Percentiles rank a stretch among this genome's conserved stretches.
phyloP scores from a whole-genome alignment of 2,888 invertebrate genomes.

The Gerris lacustris region DNA sequence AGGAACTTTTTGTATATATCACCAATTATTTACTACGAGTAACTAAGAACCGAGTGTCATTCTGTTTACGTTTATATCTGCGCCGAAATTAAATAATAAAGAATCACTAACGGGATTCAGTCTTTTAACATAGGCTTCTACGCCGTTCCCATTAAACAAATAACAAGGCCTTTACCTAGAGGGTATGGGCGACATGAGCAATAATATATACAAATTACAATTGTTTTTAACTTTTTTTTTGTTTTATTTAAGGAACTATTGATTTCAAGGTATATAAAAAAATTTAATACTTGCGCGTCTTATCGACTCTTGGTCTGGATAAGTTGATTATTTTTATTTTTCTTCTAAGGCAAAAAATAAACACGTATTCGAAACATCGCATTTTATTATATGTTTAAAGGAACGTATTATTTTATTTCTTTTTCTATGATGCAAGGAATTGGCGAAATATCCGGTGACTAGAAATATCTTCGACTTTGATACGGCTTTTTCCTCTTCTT shows the following conservation, averaged over 20 bases:
- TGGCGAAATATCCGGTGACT: no score
- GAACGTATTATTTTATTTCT: no score
- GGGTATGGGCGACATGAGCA: slow-evolving; percentile 12
- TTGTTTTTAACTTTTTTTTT: not conserved
- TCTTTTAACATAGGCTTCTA: slow-evolving; percentile 17
- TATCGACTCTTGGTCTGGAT: not conserved
- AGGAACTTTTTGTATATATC: slow-evolving; percentile 32
- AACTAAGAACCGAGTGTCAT: slow-evolving; percentile 15
- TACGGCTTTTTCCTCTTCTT: no score
- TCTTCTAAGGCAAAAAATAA: not conserved
- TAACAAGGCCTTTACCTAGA: slow-evolving; percentile 9
- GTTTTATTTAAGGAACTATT: slow-evolving; percentile 10
- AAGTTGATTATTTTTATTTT: not conserved
- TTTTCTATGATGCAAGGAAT: no score
- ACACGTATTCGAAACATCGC: no score
- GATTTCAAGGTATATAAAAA: slow-evolving; percentile 7
- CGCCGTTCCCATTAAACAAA: slow-evolving; percentile 11
- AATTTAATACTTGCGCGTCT: slow-evolving; percentile 4
- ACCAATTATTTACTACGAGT: slow-evolving; percentile 27
- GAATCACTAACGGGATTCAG: slow-evolving; percentile 27
- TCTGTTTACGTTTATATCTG: not conserved
- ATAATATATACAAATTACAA: slow-evolving; percentile 1
- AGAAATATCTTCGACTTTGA: no score
- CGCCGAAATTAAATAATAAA: slow-evolving; percentile 4
- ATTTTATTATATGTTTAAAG: no score